Conservation (phyloP, 2,113 vertebrate genomes). For the Ictalurus punctatus region DNA sequence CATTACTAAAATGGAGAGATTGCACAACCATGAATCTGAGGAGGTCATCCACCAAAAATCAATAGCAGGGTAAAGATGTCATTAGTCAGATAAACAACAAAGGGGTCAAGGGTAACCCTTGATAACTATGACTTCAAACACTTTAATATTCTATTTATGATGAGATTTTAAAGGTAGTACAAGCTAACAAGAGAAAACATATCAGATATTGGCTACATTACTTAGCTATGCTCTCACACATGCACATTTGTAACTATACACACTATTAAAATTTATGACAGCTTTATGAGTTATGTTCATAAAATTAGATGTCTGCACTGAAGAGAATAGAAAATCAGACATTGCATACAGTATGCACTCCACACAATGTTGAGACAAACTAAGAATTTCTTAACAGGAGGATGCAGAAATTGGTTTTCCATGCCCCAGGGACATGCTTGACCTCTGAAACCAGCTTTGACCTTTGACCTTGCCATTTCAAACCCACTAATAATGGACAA, state of each 20-base stretch:
- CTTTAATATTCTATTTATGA: neutral
- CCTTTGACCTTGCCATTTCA: constrained; percentile 51
- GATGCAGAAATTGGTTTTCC: constrained; percentile 45
- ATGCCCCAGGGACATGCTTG: constrained; percentile 45
- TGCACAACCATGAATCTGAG: neutral
- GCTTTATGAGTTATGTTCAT: neutral
- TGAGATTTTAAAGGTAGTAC: neutral
- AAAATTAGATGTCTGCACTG: neutral
- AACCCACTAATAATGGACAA: constrained; percentile 45
- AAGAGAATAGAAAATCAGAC: neutral
- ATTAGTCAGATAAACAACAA: neutral
- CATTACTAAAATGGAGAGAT: neutral
- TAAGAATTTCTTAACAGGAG: constrained; percentile 23
- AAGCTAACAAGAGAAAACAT: neutral
- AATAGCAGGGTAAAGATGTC: neutral
- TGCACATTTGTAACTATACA: neutral
- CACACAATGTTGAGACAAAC: constrained; percentile 2
- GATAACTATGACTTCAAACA: neutral
- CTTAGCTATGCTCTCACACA: neutral
- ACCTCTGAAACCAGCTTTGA: constrained; percentile 48
- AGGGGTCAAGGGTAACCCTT: neutral
- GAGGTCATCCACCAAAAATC: neutral
- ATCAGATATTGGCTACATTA: constrained; percentile 22
- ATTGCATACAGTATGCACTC: neutral
- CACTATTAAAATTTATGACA: neutral